These are phyloP conservation scores for Scytalopus superciliaris DNA, from an alignment of 2,113 vertebrate species.

Conservation along the genomic window DNA sequence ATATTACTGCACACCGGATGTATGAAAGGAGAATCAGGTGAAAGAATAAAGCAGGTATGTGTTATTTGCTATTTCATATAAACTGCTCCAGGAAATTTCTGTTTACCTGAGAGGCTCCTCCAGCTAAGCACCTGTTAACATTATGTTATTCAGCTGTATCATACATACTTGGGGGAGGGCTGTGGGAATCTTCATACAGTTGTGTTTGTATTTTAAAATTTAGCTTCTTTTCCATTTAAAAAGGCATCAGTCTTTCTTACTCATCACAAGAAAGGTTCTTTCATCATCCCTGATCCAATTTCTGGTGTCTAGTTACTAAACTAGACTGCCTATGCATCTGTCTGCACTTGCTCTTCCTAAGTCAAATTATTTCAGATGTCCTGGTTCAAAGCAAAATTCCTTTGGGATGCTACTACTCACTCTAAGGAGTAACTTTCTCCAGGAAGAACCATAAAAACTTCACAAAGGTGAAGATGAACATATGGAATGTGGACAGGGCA, in stretches of 20 bases:
- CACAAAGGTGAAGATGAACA: background rate
- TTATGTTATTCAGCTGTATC: slow-evolving; percentile 46
- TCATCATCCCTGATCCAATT: background rate
- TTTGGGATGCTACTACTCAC: background rate
- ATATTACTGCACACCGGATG: rapidly evolving
- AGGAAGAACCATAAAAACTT: background rate
- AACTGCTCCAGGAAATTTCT: slow-evolving; percentile 42
- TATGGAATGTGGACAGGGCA: background rate
- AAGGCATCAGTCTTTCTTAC: slow-evolving; percentile 23
- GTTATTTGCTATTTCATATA: background rate
- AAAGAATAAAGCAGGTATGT: slow-evolving; percentile 24
- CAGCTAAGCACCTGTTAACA: slow-evolving; percentile 34
- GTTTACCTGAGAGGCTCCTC: slow-evolving; percentile 19
- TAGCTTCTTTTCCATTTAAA: slow-evolving; percentile 49
- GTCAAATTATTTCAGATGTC: background rate
- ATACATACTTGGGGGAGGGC: background rate
- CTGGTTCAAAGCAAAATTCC: background rate
- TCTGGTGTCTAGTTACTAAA: background rate
- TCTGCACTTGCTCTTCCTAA: background rate
- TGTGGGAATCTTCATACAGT: background rate
- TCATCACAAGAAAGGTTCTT: slow-evolving; percentile 16
- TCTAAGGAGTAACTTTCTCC: background rate
- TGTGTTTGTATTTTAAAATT: slow-evolving; percentile 40
- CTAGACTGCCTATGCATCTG: background rate
- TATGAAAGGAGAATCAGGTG: background rate